Base-by-base conservation (phyloP, 2,797 vertebrate species). In the Lacerta agilis region DNA sequence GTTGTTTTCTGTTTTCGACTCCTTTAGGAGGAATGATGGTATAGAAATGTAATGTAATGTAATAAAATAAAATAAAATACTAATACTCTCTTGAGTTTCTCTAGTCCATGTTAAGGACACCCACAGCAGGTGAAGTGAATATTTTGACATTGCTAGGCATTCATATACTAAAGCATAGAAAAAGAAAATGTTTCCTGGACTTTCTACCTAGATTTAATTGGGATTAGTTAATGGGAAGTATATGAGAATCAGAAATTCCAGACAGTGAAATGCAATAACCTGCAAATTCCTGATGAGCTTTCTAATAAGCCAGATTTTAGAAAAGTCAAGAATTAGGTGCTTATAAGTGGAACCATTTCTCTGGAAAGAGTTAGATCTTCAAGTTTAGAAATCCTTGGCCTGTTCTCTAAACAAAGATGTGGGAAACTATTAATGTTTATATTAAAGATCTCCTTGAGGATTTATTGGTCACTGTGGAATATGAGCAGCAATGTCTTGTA, bases 401-500 rank as follows among this genome's bases (percentile, higher is more conserved):
- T 96, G 94, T 97, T 97, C 96, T 97, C 96, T 97, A 97, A 97
- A 97, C 97, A 97, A 97, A 97, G 97, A 97, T 97, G 97, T 97
- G 97, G 97, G 97, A 97, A 97, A 97, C 97, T 97, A 96, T 97
- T 97, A 96, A 97, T 97, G 97, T 97, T 97, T 97, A 97, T 96
- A 95, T 95, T 97, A 96, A 97, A 96, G 95, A 97, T 96, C 97
- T 96, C 93, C 96, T 95, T 95, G 96, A 92, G 96, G 92, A 94
- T 95, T 95, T 93, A 94, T 92, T 90, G 79, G 91, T 94, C 94
- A 93, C 93, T 94, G 89, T 94, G 91, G 95, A 92, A 95, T 96
- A 96, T 95, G 95, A 96, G 96, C 96, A 95, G 93, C 90, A 93
- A 87, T 87, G 81, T 94, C 90, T 93, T 95, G 90, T 94, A 93